Conservation (phyloP, 2,888 invertebrate genomes). For the Lasius platythorax region DNA sequence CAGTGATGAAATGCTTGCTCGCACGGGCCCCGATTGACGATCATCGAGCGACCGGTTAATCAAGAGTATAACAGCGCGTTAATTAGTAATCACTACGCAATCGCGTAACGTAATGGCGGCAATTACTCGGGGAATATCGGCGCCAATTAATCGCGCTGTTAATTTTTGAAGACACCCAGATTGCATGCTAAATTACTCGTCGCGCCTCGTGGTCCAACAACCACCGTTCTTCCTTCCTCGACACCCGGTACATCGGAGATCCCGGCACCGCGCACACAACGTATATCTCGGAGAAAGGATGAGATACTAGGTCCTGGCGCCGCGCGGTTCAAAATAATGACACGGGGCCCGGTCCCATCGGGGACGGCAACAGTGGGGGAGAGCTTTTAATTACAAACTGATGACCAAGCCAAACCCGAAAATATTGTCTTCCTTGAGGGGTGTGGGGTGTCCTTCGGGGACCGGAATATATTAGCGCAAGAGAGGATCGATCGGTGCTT, state of each 20-base stretch:
- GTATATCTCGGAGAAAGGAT: constrained; percentile 80
- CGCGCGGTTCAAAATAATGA: constrained; percentile 85
- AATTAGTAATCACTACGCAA: constrained; percentile 43
- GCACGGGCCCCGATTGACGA: constrained; percentile 38
- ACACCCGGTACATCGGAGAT: constrained; percentile 80
- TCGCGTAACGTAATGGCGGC: constrained; percentile 39
- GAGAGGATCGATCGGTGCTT: constrained; percentile 72
- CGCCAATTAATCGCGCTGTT: constrained; percentile 43
- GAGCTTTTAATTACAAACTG: constrained; percentile 85
- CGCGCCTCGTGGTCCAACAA: not conserved
- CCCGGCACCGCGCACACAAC: constrained; percentile 64
- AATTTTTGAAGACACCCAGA: constrained; percentile 31
- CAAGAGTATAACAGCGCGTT: constrained; percentile 32
- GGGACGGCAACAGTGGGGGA: constrained; percentile 62
- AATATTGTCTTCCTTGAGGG: constrained; percentile 82
- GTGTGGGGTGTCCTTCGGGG: constrained; percentile 69
- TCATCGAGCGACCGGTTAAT: constrained; percentile 39
- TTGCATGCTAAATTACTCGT: constrained; percentile 22
- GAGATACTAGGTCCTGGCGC: constrained; percentile 84
- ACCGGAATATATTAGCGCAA: constrained; percentile 75
- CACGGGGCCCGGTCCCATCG: constrained; percentile 82
- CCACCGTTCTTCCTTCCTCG: constrained; percentile 44
- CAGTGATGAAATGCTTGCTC: constrained; percentile 32
- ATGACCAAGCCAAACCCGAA: constrained; percentile 85
- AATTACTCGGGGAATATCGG: constrained; percentile 44